Evolutionary conservation across 2,113 vertebrate species (phyloP).

Genomic region (Piaya cayana): DNA sequence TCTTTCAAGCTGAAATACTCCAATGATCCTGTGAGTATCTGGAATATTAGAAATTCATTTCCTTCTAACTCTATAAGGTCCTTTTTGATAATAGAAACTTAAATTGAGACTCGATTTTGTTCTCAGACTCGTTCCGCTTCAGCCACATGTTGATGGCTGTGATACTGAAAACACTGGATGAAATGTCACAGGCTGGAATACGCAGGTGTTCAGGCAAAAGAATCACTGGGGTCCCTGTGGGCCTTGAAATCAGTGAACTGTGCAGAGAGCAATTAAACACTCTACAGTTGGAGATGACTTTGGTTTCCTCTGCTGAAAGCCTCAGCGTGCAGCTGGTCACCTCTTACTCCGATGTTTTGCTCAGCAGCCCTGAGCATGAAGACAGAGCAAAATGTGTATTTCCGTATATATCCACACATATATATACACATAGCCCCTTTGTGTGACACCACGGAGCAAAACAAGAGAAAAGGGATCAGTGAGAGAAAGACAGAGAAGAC

Average conservation of each 20-base stretch:
- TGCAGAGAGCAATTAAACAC: conserved; percentile 40
- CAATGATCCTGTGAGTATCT: background rate
- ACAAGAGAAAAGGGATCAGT: background rate
- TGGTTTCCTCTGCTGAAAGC: conserved; percentile 47
- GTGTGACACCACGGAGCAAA: background rate
- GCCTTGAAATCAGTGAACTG: conserved; percentile 7
- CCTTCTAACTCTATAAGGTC: background rate
- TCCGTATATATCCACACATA: accelerated
- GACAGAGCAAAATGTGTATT: background rate
- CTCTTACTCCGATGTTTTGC: background rate
- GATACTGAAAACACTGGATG: background rate
- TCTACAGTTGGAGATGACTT: background rate
- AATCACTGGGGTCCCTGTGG: background rate
- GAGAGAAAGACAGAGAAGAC: background rate
- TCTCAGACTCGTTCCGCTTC: background rate
- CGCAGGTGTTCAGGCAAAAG: conserved; percentile 37
- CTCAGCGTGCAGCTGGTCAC: background rate
- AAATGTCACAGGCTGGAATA: background rate
- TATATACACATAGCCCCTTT: background rate
- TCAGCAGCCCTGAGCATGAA: background rate
- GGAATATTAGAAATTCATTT: background rate
- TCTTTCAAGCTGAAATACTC: background rate
- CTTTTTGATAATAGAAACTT: background rate
- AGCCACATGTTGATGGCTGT: background rate
- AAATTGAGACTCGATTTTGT: background rate